These are phyloP conservation scores for Dinoponera quadriceps DNA, from an alignment of 1,140 invertebrate genomes.

Conservation along the genomic window DNA sequence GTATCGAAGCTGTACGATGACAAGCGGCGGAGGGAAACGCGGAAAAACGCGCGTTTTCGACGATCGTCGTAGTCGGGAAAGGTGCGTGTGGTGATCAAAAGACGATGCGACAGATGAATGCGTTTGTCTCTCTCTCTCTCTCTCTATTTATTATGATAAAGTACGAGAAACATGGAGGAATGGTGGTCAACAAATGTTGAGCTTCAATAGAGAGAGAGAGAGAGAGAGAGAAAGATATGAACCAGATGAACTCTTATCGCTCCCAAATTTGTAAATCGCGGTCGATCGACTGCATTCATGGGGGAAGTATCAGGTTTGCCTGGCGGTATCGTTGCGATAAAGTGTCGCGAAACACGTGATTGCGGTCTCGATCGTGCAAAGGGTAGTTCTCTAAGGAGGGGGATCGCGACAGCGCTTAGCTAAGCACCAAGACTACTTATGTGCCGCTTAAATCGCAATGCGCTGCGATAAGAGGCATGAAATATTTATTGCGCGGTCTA, in stretches of 20 bases:
- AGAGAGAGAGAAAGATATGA: not conserved
- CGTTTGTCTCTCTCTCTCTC: too few relatives aligned
- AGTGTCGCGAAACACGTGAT: not conserved
- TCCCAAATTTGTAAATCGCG: conserved; percentile 8
- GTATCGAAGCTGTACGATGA: not conserved
- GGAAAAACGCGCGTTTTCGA: conserved; percentile 17
- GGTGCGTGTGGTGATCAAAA: conserved; percentile 2
- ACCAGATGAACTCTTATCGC: conserved; percentile 1
- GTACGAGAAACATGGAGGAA: too few relatives aligned
- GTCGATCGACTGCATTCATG: not conserved
- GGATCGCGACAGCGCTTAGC: too few relatives aligned
- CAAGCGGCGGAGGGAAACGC: not conserved
- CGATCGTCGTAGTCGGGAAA: too few relatives aligned
- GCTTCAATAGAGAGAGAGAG: not conserved
- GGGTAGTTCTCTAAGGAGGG: not conserved
- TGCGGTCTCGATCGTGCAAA: not conserved
- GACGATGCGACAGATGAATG: not conserved
- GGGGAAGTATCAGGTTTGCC: not conserved
- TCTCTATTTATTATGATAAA: too few relatives aligned
- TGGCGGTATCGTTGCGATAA: not conserved
- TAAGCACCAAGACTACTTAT: conserved; percentile 10
- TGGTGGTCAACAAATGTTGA: conserved; percentile 8
- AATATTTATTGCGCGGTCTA: conserved; percentile 6
- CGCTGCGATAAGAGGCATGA: conserved; percentile 1
- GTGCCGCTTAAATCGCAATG: conserved; percentile 13